Percentiles rank a stretch among this genome's conserved stretches.
phyloP scores from a whole-genome alignment of 37 sponge, comb jelly and placozoan species.

The Bolinopsis microptera region DNA sequence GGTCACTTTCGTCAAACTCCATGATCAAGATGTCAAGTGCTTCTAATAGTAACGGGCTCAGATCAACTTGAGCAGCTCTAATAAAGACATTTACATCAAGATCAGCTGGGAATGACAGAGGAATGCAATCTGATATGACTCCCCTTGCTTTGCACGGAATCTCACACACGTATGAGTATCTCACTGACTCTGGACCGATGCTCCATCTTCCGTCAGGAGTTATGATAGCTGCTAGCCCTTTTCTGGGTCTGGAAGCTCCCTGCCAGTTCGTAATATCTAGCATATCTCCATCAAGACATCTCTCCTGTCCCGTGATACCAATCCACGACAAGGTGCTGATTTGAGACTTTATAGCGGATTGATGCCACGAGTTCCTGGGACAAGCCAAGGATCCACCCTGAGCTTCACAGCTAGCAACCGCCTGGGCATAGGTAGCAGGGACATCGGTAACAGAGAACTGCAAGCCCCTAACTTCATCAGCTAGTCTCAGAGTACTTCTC shows the following conservation, averaged over 20 bases:
- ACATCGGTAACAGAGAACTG: neutral
- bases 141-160: neutral
- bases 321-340: neutral
- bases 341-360: neutral
- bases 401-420: neutral
- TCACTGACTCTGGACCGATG: neutral
- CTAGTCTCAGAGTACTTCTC: neutral
- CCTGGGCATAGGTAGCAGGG: neutral
- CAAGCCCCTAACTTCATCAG: neutral
- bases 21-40: neutral
- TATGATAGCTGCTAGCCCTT: neutral
- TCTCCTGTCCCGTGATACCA: neutral
- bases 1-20: neutral
- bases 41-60: neutral
- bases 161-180: neutral
- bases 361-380: constrained; percentile 28
- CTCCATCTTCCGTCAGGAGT: neutral
- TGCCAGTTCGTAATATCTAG: neutral
- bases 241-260: neutral
- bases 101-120: neutral
- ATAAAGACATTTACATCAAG: neutral
- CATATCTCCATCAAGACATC: neutral
- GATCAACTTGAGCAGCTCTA: neutral
- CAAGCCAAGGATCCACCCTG: neutral
- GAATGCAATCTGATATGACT: neutral